These are phyloP conservation scores for Euglossa dilemma DNA, from an alignment of 1,140 invertebrate species.

Conservation along the genomic window DNA sequence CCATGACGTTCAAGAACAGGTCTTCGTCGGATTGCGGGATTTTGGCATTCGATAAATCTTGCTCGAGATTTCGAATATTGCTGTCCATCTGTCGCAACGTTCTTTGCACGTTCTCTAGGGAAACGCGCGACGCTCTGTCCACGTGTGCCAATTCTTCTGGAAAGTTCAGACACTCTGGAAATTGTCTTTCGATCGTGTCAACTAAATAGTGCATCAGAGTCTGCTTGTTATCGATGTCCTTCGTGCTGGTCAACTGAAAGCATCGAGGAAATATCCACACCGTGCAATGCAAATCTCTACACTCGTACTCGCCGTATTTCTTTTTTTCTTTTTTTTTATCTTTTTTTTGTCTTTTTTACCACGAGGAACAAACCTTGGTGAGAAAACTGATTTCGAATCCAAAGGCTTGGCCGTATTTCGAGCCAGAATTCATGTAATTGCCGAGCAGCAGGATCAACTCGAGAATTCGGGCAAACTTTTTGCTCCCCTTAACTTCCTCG, in stretches of 20 bases:
- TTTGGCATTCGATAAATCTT: conserved; percentile 92
- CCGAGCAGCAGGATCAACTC: conserved; percentile 95
- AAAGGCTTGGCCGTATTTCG: conserved; percentile 95
- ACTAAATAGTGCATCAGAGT: conserved; percentile 97
- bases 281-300: background rate
- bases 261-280: background rate
- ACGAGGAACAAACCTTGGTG: conserved; percentile 88
- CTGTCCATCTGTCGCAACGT: conserved; percentile 93
- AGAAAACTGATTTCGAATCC: conserved; percentile 98
- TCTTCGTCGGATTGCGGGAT: conserved; percentile 91
- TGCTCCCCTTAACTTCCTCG: conserved; percentile 95
- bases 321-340: too few relatives aligned
- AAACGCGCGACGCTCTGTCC: conserved; percentile 91
- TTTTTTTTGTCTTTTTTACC: too few relatives aligned
- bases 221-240: conserved; percentile 95
- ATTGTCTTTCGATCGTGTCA: conserved; percentile 93
- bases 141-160: conserved; percentile 94
- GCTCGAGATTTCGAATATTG: conserved; percentile 93
- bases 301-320: background rate
- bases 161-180: conserved; percentile 92
- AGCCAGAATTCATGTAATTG: conserved; percentile 98
- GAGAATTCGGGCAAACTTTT: conserved; percentile 94
- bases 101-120: conserved; percentile 93
- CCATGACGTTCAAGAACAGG: conserved; percentile 92
- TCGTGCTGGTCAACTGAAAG: conserved; percentile 93